phyloP scores from a whole-genome alignment of 2,797 vertebrate species.

The Sebastes steindachneri region DNA sequence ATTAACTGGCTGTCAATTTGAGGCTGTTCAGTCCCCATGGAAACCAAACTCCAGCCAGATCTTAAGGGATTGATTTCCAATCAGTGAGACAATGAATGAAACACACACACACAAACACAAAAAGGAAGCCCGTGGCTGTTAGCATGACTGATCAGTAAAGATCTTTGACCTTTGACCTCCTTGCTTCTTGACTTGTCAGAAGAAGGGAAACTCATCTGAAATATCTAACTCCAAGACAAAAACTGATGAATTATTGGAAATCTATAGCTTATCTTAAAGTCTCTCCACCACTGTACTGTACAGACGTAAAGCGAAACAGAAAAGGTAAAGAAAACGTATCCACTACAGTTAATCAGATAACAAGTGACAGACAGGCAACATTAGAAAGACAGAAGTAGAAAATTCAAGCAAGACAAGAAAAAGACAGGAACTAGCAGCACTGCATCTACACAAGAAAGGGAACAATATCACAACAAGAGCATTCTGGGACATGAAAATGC shows the following conservation, averaged over 20 bases:
- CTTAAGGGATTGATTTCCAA: conserved; percentile 46
- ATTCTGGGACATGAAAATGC: neutral
- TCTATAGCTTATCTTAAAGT: conserved; percentile 4
- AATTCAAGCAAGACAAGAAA: neutral
- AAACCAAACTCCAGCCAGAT: conserved; percentile 37
- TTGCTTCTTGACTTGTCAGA: neutral
- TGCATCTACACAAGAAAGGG: neutral
- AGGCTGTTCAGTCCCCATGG: conserved; percentile 30
- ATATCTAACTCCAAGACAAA: neutral
- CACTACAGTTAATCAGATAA: neutral
- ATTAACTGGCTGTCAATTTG: conserved; percentile 22
- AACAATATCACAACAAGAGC: neutral
- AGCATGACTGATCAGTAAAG: neutral
- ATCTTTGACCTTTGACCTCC: conserved; percentile 24
- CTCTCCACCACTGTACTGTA: neutral
- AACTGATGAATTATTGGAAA: conserved; percentile 16
- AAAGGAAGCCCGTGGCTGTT: no score
- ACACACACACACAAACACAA: neutral
- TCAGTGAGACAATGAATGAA: conserved; percentile 34
- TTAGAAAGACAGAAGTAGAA: neutral
- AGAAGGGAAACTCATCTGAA: neutral
- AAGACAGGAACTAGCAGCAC: neutral
- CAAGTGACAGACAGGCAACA: neutral
- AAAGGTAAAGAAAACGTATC: neutral
- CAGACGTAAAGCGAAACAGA: neutral